Evolutionary conservation across 2,797 vertebrate genomes (phyloP), one percentile per base, ranked within the genome.

Genomic region (Myripristis jacobus): DNA sequence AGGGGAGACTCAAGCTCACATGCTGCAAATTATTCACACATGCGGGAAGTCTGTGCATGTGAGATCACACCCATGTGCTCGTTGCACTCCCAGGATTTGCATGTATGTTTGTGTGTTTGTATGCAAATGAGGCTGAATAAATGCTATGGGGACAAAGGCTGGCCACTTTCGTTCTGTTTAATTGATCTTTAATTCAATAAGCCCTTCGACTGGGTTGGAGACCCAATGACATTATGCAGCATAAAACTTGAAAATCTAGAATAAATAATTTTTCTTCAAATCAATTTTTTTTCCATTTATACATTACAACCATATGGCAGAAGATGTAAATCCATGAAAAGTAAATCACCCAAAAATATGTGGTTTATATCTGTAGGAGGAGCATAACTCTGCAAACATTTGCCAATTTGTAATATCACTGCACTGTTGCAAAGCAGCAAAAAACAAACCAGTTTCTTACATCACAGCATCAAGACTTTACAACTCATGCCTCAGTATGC

Each of bases 91-190:
- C 55, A 51, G 48, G 53, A 60, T 21, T 13, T 25, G 15, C 25
- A 38, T 75, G 54, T 73, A 27, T 59, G 27, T 80, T 44, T 65
- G 56, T 55, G 61, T 73, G 65, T 79, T 62, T 80, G 43, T 57
- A 69, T 56, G 54, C 48, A 73, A 73, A 66, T 38, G 29, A 66
- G 29, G 54, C 53, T 60, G 25, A 91, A 86, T 88, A 89, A 90
- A 90, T 29, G 60, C 36, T 24, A n/a, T 57, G 22, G 79, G 27
- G 4, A 78, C 71, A 70, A 55, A 7, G 15, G 66, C 36, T 15
- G 0, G 74, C 46, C 54, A 68, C 41, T 47, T 67, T 15, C 31
- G 46, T 68, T 21, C 48, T 6, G 21, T 89, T 87, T 87, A 68
- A 73, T 85, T 61, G 0, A 66, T 66, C 12, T 67, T 82, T 56